Conservation (phyloP, 2,797 vertebrate genomes). For the Poecilia velifera region DNA sequence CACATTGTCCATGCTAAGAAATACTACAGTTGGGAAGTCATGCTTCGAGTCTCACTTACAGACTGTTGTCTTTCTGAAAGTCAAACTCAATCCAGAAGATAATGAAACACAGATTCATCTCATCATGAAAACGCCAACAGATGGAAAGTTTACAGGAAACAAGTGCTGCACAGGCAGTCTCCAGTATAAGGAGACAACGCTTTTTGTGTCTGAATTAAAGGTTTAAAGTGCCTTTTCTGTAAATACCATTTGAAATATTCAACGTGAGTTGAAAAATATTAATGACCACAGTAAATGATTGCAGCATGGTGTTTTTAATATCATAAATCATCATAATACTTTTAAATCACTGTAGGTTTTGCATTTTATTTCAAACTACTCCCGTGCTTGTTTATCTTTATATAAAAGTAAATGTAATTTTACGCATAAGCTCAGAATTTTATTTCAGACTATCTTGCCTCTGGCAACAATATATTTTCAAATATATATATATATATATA, state of each 20-base stretch:
- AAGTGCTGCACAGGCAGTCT: not conserved
- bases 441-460: not conserved
- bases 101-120: not conserved
- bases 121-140: not conserved
- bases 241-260: not conserved
- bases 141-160: not conserved
- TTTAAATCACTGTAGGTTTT: not conserved
- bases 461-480: not conserved
- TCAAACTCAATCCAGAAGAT: not conserved
- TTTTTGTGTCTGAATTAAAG: not conserved
- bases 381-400: not conserved
- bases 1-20: not conserved
- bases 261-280: not conserved
- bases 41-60: not conserved
- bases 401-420: not conserved
- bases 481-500: not conserved
- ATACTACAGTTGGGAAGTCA: not conserved
- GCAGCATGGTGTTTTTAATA: not conserved
- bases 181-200: not conserved
- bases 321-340: not conserved
- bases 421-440: not conserved
- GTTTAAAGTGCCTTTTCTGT: not conserved
- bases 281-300: not conserved
- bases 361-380: not conserved
- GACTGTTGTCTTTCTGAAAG: not conserved